Conservation (phyloP, 2,113 vertebrate genomes). For the Lathamus discolor region DNA sequence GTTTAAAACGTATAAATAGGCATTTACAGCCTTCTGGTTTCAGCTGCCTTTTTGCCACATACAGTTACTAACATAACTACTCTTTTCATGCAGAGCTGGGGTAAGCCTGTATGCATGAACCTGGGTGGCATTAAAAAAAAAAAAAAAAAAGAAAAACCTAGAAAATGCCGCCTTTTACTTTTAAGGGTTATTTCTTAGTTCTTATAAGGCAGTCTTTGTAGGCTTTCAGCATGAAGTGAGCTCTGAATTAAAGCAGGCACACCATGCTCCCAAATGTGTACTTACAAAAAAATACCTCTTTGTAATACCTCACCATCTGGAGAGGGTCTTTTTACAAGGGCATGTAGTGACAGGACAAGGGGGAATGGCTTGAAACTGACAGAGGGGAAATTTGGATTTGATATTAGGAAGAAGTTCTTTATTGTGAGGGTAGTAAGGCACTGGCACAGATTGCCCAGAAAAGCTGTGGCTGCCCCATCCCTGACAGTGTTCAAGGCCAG, state of each 20-base stretch:
- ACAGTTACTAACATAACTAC: neutral
- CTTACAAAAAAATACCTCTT: neutral
- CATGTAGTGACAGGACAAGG: neutral
- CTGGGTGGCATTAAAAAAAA: neutral
- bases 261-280: neutral
- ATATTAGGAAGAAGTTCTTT: neutral
- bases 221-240: neutral
- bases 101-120: neutral
- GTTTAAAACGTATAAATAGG: neutral
- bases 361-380: neutral
- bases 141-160: neutral
- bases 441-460: neutral
- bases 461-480: neutral
- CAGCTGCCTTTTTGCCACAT: neutral
- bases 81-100: neutral
- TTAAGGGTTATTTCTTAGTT: neutral
- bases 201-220: neutral
- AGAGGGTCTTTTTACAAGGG: neutral
- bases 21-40: neutral
- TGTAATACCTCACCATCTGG: neutral
- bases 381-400: neutral
- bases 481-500: neutral
- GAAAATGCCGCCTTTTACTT: neutral
- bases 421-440: neutral
- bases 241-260: neutral